phyloP scores from a whole-genome alignment of 92 coral and sea anemone species.

The Umimayanthus kanabou region DNA sequence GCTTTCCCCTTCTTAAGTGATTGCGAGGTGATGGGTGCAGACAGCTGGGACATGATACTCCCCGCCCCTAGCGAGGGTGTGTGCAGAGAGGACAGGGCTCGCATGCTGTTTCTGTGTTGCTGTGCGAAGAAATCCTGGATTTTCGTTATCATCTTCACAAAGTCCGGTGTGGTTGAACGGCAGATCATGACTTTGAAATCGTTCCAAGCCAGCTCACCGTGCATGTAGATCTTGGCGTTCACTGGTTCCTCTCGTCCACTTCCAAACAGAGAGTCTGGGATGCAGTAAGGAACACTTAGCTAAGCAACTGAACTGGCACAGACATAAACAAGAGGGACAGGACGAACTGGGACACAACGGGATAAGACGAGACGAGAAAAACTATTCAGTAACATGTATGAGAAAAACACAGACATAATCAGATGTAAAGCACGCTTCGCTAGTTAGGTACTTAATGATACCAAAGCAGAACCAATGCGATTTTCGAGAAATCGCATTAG shows the following conservation, averaged over 20 bases:
- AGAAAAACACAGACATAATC: too few relatives aligned
- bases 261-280: slow-evolving; percentile 78
- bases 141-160: slow-evolving; percentile 92
- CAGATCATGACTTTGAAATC: slow-evolving; percentile 92
- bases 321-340: too few relatives aligned
- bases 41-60: slow-evolving; percentile 76
- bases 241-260: slow-evolving; percentile 79
- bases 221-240: slow-evolving; percentile 88
- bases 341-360: too few relatives aligned
- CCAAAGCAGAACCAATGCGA: too few relatives aligned
- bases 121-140: slow-evolving; percentile 87
- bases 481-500: too few relatives aligned
- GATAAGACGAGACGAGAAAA: too few relatives aligned
- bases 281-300: neutral
- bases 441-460: too few relatives aligned
- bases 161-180: slow-evolving; percentile 96
- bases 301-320: neutral
- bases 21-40: slow-evolving; percentile 68
- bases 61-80: slow-evolving; percentile 66
- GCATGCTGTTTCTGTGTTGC: slow-evolving; percentile 92
- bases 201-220: slow-evolving; percentile 94
- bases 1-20: slow-evolving; percentile 65
- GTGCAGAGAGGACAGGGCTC: slow-evolving; percentile 85
- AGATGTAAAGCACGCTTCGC: too few relatives aligned
- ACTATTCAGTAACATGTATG: too few relatives aligned